Conservation (phyloP, 1,140 invertebrate species). For the Portunus trituberculatus region DNA sequence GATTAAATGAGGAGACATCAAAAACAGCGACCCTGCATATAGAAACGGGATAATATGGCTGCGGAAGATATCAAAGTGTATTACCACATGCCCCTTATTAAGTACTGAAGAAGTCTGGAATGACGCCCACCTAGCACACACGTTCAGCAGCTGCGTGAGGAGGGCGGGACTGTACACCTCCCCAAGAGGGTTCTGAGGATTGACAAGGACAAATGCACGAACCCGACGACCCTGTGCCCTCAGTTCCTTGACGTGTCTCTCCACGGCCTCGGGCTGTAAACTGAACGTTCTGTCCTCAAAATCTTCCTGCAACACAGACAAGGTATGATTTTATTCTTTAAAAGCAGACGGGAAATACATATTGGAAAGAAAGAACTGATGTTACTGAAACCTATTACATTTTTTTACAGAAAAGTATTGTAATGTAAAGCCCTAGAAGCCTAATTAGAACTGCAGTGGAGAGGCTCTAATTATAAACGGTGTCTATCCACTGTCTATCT, state of each 20-base stretch:
- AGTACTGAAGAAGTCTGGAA: background rate
- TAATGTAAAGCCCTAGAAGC: too few relatives aligned
- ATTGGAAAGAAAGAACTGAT: too few relatives aligned
- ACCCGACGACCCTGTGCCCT: background rate
- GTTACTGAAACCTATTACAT: too few relatives aligned
- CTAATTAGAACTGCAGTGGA: too few relatives aligned
- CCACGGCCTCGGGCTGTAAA: background rate
- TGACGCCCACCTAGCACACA: slow-evolving; percentile 24
- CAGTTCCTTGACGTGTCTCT: background rate
- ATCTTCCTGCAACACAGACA: background rate
- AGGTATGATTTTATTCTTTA: too few relatives aligned
- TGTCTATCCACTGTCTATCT: too few relatives aligned
- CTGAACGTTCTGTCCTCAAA: background rate
- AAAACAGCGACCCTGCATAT: background rate
- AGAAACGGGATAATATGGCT: background rate
- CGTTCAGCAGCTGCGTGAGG: slow-evolving; percentile 8
- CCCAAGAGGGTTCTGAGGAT: slow-evolving; percentile 45
- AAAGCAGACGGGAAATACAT: too few relatives aligned
- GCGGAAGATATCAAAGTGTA: background rate
- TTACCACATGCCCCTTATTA: background rate
- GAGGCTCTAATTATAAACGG: too few relatives aligned
- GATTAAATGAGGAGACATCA: background rate
- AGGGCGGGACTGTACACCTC: slow-evolving; percentile 37
- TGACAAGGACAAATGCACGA: slow-evolving; percentile 41
- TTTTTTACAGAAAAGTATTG: too few relatives aligned